Evolutionary conservation across 53 echinoderm and acorn worm species (phyloP).

Genomic region (Hippasteria phrygiana): DNA sequence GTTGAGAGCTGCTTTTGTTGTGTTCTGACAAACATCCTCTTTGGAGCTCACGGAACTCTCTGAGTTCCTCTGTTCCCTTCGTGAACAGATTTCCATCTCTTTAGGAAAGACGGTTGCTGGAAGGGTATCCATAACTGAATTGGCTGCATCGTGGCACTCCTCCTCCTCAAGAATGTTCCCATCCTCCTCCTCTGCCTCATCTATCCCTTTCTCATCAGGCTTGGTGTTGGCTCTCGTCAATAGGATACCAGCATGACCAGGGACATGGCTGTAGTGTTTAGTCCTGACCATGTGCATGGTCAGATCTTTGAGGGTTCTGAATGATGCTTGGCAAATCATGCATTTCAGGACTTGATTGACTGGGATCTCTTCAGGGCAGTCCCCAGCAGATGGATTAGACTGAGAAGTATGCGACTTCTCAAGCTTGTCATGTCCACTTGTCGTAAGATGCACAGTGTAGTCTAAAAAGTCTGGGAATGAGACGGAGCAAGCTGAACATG

Average conservation of each 20-base stretch:
- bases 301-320: conserved; percentile 87
- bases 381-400: conserved; percentile 61
- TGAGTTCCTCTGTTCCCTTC: conserved; percentile 39
- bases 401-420: conserved; percentile 71
- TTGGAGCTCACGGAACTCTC: conserved; percentile 49
- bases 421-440: conserved; percentile 84
- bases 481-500: conserved; percentile 71
- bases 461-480: conserved; percentile 85
- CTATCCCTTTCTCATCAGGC: conserved; percentile 42
- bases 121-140: conserved; percentile 14
- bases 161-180: conserved; percentile 42
- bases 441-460: conserved; percentile 94
- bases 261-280: conserved; percentile 92
- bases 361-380: conserved; percentile 75
- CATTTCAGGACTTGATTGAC: conserved; percentile 94
- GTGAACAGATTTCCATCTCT: conserved; percentile 36
- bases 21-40: conserved; percentile 52
- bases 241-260: conserved; percentile 71
- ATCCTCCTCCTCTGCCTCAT: conserved; percentile 53
- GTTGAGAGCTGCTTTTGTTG: conserved; percentile 65
- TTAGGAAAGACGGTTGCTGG: conserved; percentile 25
- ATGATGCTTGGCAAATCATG: conserved; percentile 90
- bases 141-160: conserved; percentile 18
- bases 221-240: conserved; percentile 42
- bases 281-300: conserved; percentile 98